Base-by-base conservation (phyloP, 2,888 invertebrate genomes). In the Malthinus seriepunctatus region DNA sequence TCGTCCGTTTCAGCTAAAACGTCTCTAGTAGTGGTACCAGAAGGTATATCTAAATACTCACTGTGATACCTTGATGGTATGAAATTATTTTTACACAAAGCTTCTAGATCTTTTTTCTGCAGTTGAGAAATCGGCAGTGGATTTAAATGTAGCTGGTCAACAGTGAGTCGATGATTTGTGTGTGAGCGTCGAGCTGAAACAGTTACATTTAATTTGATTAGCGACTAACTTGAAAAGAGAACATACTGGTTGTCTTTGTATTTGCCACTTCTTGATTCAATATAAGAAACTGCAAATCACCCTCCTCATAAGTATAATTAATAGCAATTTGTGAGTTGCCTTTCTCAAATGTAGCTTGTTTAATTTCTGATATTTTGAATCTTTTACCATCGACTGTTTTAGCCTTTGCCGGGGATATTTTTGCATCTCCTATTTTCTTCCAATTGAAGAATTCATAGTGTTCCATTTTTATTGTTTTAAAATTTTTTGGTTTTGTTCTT, bases 401-500 rank as follows among this genome's bases (percentile, higher is more conserved):
- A n/a, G n/a, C n/a, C n/a, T n/a, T n/a, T n/a, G n/a, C n/a, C n/a
- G n/a, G n/a, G n/a, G n/a, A n/a, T n/a, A n/a, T n/a, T n/a, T n/a
- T n/a, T n/a, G n/a, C n/a, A n/a, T n/a, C n/a, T n/a, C n/a, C n/a
- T n/a, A n/a, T n/a, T n/a, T n/a, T n/a, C n/a, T 48, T 48, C 48
- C 48, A 51, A 37, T 51, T 44, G 67, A 67, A 52, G 35, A 32
- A 45, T 32, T 45, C 44, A 37, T 34, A 37, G 61, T 60, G 42
- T 33, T 47, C 32, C 51, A 60, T 15, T 3, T 48, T 47, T 32
- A 37, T 51, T 5, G 67, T 67, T 34, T 60, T 39, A 51, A 62
- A 63, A 8, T 63, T 4, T 49, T 49, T 45, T 3, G 34, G 52
- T 32, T 51, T 51, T 56, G 63, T 66, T 50, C 67, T 50, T 10